A percentile compares a stretch with the other conserved stretches of the same genome.
phyloP scores from a whole-genome alignment of 2,113 vertebrate genomes.

The Illadopsis cleaveri region DNA sequence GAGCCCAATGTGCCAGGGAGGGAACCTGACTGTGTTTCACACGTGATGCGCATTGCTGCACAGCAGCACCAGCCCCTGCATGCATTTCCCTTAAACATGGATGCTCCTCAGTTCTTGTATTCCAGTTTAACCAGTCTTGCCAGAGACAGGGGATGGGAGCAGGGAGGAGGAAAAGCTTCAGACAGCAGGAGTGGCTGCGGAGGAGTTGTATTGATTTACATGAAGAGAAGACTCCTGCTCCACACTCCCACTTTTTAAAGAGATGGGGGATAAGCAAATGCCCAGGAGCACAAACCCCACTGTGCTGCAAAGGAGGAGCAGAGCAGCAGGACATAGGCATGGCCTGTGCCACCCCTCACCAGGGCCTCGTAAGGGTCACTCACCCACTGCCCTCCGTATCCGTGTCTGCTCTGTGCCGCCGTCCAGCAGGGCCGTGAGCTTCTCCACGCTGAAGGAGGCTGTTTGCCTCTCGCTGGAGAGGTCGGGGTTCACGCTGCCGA shows the following conservation, averaged over 20 bases:
- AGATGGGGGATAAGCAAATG: background rate
- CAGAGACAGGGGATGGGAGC: background rate
- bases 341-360: background rate
- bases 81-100: rapidly evolving
- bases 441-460: conserved; percentile 67
- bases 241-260: background rate
- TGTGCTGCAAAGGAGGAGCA: background rate
- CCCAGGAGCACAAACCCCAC: background rate
- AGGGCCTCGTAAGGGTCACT: background rate
- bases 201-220: background rate
- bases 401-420: conserved; percentile 29
- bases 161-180: background rate
- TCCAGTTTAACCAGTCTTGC: background rate
- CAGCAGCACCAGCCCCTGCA: background rate
- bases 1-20: background rate
- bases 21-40: background rate
- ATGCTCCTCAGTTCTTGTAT: background rate
- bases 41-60: background rate
- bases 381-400: conserved; percentile 70
- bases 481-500: conserved; percentile 62
- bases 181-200: background rate
- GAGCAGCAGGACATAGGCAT: rapidly evolving
- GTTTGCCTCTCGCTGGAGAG: conserved; percentile 60
- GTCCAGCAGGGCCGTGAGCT: conserved; percentile 68
- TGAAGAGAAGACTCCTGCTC: background rate